These are phyloP conservation scores for Solea solea DNA, from an alignment of 2,113 vertebrate species.

Conservation along the genomic window DNA sequence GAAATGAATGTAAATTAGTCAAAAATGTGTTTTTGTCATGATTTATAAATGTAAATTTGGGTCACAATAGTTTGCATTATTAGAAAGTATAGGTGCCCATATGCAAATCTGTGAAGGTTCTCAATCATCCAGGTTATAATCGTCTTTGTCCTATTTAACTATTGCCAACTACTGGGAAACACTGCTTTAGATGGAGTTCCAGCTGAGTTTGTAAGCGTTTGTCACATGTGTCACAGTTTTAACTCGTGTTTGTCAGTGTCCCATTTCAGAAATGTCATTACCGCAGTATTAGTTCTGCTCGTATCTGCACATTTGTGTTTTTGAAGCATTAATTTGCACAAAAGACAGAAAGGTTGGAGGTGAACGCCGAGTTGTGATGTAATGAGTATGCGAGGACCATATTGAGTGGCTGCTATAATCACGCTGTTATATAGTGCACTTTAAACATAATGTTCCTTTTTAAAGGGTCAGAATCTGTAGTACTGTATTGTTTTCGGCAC, in stretches of 20 bases:
- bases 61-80: too few relatives aligned
- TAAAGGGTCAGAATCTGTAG: neutral
- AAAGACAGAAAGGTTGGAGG: neutral
- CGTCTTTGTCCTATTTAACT: too few relatives aligned
- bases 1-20: too few relatives aligned
- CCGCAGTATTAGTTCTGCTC: neutral
- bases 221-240: neutral
- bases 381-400: neutral
- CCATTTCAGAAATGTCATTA: neutral
- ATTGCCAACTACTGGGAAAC: too few relatives aligned
- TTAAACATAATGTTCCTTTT: constrained; percentile 38
- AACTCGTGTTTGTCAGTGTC: neutral
- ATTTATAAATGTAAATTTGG: too few relatives aligned
- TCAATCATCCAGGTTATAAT: too few relatives aligned
- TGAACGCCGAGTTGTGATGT: neutral
- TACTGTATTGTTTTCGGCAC: constrained; percentile 42
- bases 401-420: constrained; percentile 1
- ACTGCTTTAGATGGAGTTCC: too few relatives aligned
- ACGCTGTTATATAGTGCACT: constrained; percentile 44
- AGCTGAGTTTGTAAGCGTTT: too few relatives aligned
- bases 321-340: constrained; percentile 39
- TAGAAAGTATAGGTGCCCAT: too few relatives aligned
- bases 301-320: constrained; percentile 31
- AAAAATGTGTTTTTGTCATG: too few relatives aligned
- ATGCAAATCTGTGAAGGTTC: too few relatives aligned